Evolutionary conservation across 92 coral and sea anemone genomes (phyloP).

Genomic region (Scolanthus callimorphus): DNA sequence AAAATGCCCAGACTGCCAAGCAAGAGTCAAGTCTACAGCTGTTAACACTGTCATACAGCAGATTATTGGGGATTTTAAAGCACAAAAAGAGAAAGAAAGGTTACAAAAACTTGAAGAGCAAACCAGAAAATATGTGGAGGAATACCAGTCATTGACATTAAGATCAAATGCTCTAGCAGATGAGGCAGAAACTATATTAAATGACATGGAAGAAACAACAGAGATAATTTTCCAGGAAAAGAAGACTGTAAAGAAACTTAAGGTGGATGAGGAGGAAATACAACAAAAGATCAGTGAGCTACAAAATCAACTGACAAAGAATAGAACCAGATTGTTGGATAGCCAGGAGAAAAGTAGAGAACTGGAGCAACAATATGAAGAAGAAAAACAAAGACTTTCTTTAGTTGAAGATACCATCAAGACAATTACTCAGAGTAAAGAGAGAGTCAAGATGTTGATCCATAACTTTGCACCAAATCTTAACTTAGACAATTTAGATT

Average conservation of each 20-base stretch:
- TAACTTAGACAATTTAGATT: constrained; percentile 71
- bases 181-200: constrained; percentile 80
- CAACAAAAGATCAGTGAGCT: constrained; percentile 70
- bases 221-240: constrained; percentile 86
- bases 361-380: constrained; percentile 68
- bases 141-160: constrained; percentile 81
- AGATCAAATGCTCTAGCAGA: constrained; percentile 88
- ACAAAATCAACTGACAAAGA: constrained; percentile 63
- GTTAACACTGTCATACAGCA: constrained; percentile 92
- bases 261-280: constrained; percentile 68
- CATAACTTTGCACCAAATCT: constrained; percentile 90
- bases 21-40: constrained; percentile 78
- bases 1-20: constrained; percentile 87
- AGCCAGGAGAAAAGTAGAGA: constrained; percentile 62
- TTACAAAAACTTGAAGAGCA: constrained; percentile 86
- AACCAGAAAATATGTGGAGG: constrained; percentile 96
- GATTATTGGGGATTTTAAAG: constrained; percentile 75
- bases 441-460: constrained; percentile 89
- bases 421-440: constrained; percentile 88
- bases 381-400: constrained; percentile 75
- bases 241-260: constrained; percentile 67
- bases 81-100: constrained; percentile 86
- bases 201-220: constrained; percentile 83
- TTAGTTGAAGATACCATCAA: constrained; percentile 89
- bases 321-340: constrained; percentile 45